These are phyloP conservation scores for Plutomurus gul DNA, from an alignment of 1,140 invertebrate genomes.

Conservation along the genomic window DNA sequence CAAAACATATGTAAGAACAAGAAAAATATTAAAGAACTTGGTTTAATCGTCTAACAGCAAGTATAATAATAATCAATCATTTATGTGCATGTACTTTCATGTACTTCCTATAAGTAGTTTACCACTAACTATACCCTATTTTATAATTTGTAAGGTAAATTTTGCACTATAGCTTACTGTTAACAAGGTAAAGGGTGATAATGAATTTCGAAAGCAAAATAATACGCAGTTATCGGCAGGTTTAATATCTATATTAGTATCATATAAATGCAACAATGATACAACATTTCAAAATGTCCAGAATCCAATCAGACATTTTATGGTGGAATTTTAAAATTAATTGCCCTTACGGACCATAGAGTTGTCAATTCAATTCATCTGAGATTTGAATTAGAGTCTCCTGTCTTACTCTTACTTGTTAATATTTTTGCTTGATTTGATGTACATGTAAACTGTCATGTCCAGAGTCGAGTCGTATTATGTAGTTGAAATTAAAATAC, in stretches of 20 bases:
- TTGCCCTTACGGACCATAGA: neutral
- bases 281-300: conserved; percentile 18
- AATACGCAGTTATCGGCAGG: neutral
- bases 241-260: conserved; percentile 23
- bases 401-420: neutral
- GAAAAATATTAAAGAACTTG: no score
- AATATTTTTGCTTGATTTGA: conserved; percentile 2
- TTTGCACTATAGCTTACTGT: neutral
- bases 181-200: neutral
- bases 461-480: neutral
- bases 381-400: neutral
- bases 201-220: conserved; percentile 1
- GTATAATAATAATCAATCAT: neutral
- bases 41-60: neutral
- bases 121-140: neutral
- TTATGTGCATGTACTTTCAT: no score
- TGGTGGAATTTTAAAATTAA: conserved; percentile 18
- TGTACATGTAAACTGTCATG: neutral
- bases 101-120: neutral
- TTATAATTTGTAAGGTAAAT: neutral
- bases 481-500: conserved; percentile 16
- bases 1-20: no score
- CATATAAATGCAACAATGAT: conserved; percentile 25
- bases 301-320: conserved; percentile 17
- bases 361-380: neutral